These are phyloP conservation scores for Melipona quadrifasciata DNA, from an alignment of 1,140 invertebrate species.

Conservation along the genomic window DNA sequence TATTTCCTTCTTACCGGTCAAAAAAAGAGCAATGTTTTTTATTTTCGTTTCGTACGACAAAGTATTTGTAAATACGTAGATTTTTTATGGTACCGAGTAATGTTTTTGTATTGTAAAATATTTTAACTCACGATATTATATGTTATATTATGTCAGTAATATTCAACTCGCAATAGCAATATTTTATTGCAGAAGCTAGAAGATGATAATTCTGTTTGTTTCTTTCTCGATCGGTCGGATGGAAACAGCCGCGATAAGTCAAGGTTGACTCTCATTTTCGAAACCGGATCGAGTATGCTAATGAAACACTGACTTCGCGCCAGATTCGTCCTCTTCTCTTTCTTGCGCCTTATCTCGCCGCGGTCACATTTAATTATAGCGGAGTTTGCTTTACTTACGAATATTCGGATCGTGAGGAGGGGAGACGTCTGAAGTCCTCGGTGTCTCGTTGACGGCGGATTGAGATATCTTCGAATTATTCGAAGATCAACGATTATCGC, in stretches of 20 bases:
- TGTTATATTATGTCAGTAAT: too few relatives aligned
- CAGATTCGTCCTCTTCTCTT: background rate
- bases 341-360: background rate
- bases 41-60: too few relatives aligned
- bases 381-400: background rate
- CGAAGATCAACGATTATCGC: background rate
- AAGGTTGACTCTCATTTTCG: slow-evolving; percentile 33
- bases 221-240: background rate
- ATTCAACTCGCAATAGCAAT: too few relatives aligned
- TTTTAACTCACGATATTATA: too few relatives aligned
- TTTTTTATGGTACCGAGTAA: too few relatives aligned
- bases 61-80: too few relatives aligned
- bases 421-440: background rate
- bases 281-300: slow-evolving; percentile 40
- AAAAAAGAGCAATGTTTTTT: background rate
- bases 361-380: slow-evolving; percentile 19
- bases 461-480: background rate
- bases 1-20: too few relatives aligned
- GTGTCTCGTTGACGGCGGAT: background rate
- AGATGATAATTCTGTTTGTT: too few relatives aligned
- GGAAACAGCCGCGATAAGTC: background rate
- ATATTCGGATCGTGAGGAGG: background rate
- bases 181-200: too few relatives aligned
- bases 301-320: slow-evolving; percentile 12
- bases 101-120: too few relatives aligned